Evolutionary conservation across 1,140 invertebrate genomes (phyloP), one percentile per base, ranked within the genome.

Genomic region (Pomacea maculata): DNA sequence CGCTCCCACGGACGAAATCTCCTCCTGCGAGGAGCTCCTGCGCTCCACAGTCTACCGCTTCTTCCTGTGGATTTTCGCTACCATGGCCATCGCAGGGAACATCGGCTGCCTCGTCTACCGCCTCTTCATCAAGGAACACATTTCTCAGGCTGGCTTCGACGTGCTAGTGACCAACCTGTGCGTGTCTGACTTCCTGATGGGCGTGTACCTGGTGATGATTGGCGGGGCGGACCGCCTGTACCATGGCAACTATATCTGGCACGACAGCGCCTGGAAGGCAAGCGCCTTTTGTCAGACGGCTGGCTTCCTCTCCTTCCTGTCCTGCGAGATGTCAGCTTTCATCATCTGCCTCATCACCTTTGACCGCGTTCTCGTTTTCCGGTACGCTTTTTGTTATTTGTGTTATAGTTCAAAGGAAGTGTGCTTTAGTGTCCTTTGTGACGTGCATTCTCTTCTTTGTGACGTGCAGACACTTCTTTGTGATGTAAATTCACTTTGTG

Each of bases 161-260:
- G 71, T 86, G 1, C 85, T 86, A 14, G 83, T 88, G 45, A 81
- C 85, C 14, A 86, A 88, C 80, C 80, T 89, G 17, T 82, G 84
- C 54, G 45, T 87, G 21, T 85, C 87, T 45, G 88, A 89, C 78
- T 84, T 89, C 45, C 78, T 87, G 21, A 89, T 89, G 87, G 88
- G 88, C 1, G 65, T 88, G 10, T 89, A 89, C 78, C 72, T 89
- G 71, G 73, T 86, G 5, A 86, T 89, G n/a, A 88, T 89, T 55
- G 87, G 84, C 10, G 70, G 81, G 5, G 85, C 85, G 7, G 88
- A 89, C 72, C 70, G 78, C 6, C 55, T 79, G n/a, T 88, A 85
- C 76, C 81, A 84, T 14, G 86, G 85, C 21, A 73, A 64, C n/a
- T 89, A 89, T 76, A 80, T 84, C 19, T 84, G 82, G 70, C 67